Percentiles rank a stretch among this genome's conserved stretches.
phyloP scores from a whole-genome alignment of 2,113 vertebrate species.

The Gopherus evgoodei region DNA sequence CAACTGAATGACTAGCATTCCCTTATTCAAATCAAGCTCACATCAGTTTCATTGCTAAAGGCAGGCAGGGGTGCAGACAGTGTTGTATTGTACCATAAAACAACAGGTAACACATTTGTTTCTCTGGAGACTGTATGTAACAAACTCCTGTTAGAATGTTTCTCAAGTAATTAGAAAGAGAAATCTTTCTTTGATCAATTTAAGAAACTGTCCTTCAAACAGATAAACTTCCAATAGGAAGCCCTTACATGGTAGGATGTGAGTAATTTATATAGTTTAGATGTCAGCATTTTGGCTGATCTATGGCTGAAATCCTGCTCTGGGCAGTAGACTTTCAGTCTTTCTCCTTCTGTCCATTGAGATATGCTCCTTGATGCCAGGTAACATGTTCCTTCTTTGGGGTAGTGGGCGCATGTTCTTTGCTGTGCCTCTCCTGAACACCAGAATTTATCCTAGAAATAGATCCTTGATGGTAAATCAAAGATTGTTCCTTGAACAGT shows the following conservation, averaged over 20 bases:
- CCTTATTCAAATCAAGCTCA: accelerated
- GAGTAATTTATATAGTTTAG: not conserved
- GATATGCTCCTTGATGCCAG: not conserved
- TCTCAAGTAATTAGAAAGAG: not conserved
- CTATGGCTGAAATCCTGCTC: not conserved
- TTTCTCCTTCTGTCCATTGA: not conserved
- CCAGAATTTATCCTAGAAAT: accelerated
- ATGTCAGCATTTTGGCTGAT: accelerated
- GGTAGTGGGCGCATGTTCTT: not conserved
- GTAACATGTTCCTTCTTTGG: accelerated
- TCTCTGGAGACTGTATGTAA: not conserved
- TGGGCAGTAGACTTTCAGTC: not conserved
- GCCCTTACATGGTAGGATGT: not conserved
- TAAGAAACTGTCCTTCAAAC: not conserved
- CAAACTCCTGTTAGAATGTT: not conserved
- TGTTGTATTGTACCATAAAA: not conserved
- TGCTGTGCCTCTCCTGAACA: not conserved
- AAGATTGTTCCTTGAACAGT: not conserved
- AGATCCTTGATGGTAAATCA: accelerated
- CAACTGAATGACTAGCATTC: accelerated
- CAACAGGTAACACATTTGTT: not conserved
- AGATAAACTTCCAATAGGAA: not conserved
- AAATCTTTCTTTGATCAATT: not conserved
- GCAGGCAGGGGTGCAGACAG: accelerated
- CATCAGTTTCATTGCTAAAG: not conserved